Base-by-base conservation (phyloP, 2,113 vertebrate species). In the Actenoides hombroni region DNA sequence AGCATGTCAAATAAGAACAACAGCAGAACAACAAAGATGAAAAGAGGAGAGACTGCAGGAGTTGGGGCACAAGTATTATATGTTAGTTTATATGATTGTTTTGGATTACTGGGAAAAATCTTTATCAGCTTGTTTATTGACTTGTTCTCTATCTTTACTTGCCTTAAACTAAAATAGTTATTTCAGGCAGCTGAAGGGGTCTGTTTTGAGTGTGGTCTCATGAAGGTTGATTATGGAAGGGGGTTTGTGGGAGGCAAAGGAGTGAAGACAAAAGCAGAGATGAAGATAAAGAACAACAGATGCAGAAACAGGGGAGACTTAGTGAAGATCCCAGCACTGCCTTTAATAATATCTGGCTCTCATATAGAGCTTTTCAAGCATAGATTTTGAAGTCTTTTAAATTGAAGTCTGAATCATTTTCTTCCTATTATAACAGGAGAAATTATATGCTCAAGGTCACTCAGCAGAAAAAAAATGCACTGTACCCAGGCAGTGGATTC, bases 391-490 rank as follows among this genome's bases (percentile, higher is more conserved):
- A 92, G n/a, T 65, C 40, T 44, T 94, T 93, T 61, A 91, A 84
- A 93, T 42, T 79, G 74, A 91, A 71, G 53, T 61, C 65, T 92
- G 86, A 88, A 84, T 89, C 2, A 86, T 95, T 73, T 94, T 86
- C 65, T 78, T 92, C 29, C 21, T 44, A 51, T 68, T 81, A 7
- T 51, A 91, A 68, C 20, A 65, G 59, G 26, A 86, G 10, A 88
- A 83, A 91, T 84, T 7, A 57, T 40, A 24, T 18, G 15, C 12
- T 86, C 77, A 95, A 71, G 86, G 76, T 84, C 39, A 82, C 44
- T 48, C 39, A 37, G 53, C 1, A 25, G 39, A 28, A 86, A 81
- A 80, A 84, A 84, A 71, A n/a, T 16, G 29, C n/a, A 39, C 33
- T 25, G 16, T 29, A 25, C 16, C 25, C 40, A 81, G 42, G 33